Percentiles rank a stretch among this genome's conserved stretches.
Conservation (phyloP, 1,140 invertebrate species). For the Drosophila nannoptera region DNA sequence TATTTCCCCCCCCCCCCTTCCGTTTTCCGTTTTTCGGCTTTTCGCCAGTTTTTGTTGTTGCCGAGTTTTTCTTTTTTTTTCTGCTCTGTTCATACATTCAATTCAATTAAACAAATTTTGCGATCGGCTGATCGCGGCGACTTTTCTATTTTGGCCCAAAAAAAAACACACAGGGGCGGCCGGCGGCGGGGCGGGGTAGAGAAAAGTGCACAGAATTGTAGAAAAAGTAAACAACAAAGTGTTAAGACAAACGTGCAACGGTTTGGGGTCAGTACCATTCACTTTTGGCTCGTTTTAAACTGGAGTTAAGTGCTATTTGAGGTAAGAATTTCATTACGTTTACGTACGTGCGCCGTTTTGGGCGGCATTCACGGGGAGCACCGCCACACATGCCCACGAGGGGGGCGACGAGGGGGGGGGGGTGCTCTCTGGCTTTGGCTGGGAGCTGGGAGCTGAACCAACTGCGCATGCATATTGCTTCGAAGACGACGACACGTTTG, state of each 20-base stretch:
- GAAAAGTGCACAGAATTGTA: slow-evolving; percentile 52
- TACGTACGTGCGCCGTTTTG: slow-evolving; percentile 66
- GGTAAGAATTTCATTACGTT: slow-evolving; percentile 76
- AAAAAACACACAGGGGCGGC: slow-evolving; percentile 38
- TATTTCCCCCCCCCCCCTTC: slow-evolving; percentile 2
- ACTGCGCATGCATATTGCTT: slow-evolving; percentile 52
- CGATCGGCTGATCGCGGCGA: slow-evolving; percentile 58
- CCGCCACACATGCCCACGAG: neutral
- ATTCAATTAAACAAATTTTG: slow-evolving; percentile 73
- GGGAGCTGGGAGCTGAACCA: slow-evolving; percentile 41
- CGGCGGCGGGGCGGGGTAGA: slow-evolving; percentile 11
- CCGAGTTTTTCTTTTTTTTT: slow-evolving; percentile 28
- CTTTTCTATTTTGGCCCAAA: slow-evolving; percentile 69
- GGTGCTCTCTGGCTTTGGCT: slow-evolving; percentile 10
- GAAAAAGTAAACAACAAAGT: slow-evolving; percentile 74
- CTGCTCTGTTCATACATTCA: slow-evolving; percentile 64
- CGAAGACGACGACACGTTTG: slow-evolving; percentile 67
- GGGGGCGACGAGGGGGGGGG: neutral
- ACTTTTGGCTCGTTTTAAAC: slow-evolving; percentile 77
- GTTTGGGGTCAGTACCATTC: slow-evolving; percentile 77
- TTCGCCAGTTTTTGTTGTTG: neutral
- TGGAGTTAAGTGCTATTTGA: slow-evolving; percentile 77
- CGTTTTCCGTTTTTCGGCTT: neutral
- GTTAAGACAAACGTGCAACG: slow-evolving; percentile 76
- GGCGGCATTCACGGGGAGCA: slow-evolving; percentile 23